Conservation (phyloP, 1,140 invertebrate genomes). For the Manduca sexta region DNA sequence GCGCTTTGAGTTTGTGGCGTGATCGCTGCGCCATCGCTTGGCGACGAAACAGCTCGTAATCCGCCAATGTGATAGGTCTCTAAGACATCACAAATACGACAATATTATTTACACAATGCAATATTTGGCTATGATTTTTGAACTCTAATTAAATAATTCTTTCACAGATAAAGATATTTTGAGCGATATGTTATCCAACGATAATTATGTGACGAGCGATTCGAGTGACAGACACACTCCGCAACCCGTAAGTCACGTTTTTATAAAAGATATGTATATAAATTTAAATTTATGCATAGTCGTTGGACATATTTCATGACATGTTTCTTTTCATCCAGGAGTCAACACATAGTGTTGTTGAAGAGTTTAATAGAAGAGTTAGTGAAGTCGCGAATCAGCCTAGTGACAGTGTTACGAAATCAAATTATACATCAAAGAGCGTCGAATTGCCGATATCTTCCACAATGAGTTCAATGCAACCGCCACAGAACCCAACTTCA, state of each 20-base stretch:
- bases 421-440: conserved; percentile 41
- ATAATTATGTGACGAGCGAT: conserved; percentile 45
- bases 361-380: conserved; percentile 56
- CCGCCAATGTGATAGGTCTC: too few species aligned
- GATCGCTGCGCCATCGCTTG: too few species aligned
- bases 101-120: too few species aligned
- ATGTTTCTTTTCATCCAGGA: conserved; percentile 16
- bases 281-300: too few species aligned
- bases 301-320: too few species aligned
- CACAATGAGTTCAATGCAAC: conserved; percentile 34
- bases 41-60: too few species aligned
- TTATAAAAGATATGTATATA: too few species aligned
- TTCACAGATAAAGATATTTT: conserved; percentile 57
- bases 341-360: conserved; percentile 43
- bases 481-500: conserved; percentile 48
- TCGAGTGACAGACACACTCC: conserved; percentile 52
- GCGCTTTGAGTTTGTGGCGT: too few species aligned
- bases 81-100: too few species aligned
- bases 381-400: conserved; percentile 54
- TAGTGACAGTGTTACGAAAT: conserved; percentile 43
- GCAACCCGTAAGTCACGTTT: conserved; percentile 52
- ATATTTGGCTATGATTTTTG: too few species aligned
- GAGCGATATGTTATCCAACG: conserved; percentile 40
- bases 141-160: conserved; percentile 18
- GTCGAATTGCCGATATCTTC: conserved; percentile 32